Conservation (phyloP, 2,888 invertebrate species). For the Leptura quadrifasciata region DNA sequence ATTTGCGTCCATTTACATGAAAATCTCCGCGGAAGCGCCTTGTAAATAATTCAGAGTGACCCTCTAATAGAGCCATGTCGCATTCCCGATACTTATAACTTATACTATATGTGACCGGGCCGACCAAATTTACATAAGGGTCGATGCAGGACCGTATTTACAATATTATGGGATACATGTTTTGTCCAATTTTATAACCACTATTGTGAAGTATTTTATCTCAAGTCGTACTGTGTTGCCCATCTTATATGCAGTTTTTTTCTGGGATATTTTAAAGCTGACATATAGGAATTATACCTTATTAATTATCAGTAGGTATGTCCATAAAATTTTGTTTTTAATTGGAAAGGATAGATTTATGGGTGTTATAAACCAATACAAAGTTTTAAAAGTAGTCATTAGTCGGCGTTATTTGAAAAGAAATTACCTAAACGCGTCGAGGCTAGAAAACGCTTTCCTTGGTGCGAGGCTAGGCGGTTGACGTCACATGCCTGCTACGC, state of each 20-base stretch:
- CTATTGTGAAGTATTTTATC: background rate
- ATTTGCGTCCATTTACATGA: conserved; percentile 60
- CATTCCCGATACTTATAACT: conserved; percentile 70
- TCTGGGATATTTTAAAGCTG: background rate
- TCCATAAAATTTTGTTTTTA: too few relatives aligned
- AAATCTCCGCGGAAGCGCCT: conserved; percentile 70
- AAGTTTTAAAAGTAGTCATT: too few relatives aligned
- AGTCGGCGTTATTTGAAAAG: too few relatives aligned
- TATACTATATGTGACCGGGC: conserved; percentile 65
- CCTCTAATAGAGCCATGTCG: conserved; percentile 70
- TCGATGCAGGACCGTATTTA: conserved; percentile 44
- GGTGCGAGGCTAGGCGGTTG: too few relatives aligned
- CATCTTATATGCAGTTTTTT: background rate
- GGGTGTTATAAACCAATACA: too few relatives aligned
- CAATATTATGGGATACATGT: background rate
- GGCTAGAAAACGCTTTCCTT: too few relatives aligned
- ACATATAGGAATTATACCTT: background rate
- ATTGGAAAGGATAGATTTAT: too few relatives aligned
- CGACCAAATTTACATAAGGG: conserved; percentile 64
- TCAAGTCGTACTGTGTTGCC: too few relatives aligned
- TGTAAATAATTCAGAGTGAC: conserved; percentile 73
- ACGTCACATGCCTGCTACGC: too few relatives aligned
- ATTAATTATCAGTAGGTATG: too few relatives aligned
- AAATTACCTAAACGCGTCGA: too few relatives aligned
- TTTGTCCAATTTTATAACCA: background rate